Base-by-base conservation (phyloP, 2,113 vertebrate species). In the Helogale parvula region DNA sequence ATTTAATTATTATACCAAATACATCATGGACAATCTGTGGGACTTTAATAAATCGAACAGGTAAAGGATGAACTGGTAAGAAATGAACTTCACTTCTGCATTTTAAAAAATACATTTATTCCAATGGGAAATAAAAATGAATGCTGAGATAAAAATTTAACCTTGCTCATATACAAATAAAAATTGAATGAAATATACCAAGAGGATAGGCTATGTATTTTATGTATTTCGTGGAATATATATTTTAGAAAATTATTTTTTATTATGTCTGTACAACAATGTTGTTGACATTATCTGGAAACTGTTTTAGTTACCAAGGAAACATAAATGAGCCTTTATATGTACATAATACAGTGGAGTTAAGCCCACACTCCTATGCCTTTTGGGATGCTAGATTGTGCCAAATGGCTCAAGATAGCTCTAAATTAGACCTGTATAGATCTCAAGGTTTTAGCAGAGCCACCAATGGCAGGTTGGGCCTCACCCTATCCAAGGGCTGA, bases 161-260 rank as follows among this genome's bases (percentile, higher is more conserved):
- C 82, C 84, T 94, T 88, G 27, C 52, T 47, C 13, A 63, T 71
- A 96, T 95, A 69, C 29, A 83, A 84, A 85, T 87, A 41, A 86
- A 94, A 89, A 80, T 9, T 27, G 17, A 77, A 71, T 52, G 7
- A 85, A 80, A 86, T 86, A 81, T 68, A 94, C 16, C 27, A 96
- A 72, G 41, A 68, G 14, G 21, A 65, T 86, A 94, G 2, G 10
- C 19, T 69, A 0, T n/a, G 29, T 35, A 88, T 77, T 77, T 77
- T 77, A 77, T 77, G 41, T 31, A 10, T 77, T 17, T 41, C 31
- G 27, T 41, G 45, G 38, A 95, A 68, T 25, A 57, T 76, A 14
- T 31, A 38, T 45, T 87, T 94, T 80, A 35, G 11, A 90, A 97
- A 88, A 35, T 68, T 80, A 90, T 86, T 79, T 91, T 96, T 87